Percentiles rank a stretch among this genome's conserved stretches.
phyloP scores from a whole-genome alignment of 2,113 vertebrate genomes.

The Hylia prasina region DNA sequence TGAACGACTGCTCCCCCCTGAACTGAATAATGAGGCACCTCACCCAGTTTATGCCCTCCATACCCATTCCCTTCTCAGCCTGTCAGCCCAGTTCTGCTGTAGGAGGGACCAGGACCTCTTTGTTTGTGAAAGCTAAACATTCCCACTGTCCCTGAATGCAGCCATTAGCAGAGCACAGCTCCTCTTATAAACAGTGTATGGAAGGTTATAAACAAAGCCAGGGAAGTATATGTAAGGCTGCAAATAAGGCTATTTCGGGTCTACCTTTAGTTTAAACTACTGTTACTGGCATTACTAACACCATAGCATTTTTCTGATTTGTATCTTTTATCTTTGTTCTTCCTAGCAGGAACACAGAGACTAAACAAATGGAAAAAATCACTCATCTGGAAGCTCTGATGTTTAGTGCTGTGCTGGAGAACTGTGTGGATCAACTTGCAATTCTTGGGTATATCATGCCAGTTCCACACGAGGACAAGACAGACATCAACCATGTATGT shows the following conservation, averaged over 20 bases:
- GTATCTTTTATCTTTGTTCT: not conserved
- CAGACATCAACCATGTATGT: conserved; percentile 44
- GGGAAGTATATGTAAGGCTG: not conserved
- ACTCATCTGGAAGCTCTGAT: conserved; percentile 66
- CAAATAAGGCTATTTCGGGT: not conserved
- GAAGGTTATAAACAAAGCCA: conserved; percentile 37
- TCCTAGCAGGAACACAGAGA: not conserved
- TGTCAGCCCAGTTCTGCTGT: not conserved
- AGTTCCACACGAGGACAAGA: not conserved
- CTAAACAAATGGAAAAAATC: conserved; percentile 32
- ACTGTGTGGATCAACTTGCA: conserved; percentile 74
- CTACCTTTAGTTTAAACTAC: not conserved
- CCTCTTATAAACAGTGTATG: not conserved
- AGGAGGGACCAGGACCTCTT: not conserved
- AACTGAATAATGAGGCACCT: not conserved
- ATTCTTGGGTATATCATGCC: conserved; percentile 77
- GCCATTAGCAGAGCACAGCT: not conserved
- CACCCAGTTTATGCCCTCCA: not conserved
- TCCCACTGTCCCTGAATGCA: not conserved
- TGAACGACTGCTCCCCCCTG: not conserved
- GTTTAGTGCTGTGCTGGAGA: conserved; percentile 73
- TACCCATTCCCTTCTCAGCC: not conserved
- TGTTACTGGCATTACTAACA: not conserved
- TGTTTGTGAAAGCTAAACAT: conserved; percentile 44
- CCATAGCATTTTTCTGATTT: not conserved